Percentiles rank a stretch among this genome's conserved stretches.
phyloP scores from a whole-genome alignment of 2,113 vertebrate species.

The Emydura subglobosa region DNA sequence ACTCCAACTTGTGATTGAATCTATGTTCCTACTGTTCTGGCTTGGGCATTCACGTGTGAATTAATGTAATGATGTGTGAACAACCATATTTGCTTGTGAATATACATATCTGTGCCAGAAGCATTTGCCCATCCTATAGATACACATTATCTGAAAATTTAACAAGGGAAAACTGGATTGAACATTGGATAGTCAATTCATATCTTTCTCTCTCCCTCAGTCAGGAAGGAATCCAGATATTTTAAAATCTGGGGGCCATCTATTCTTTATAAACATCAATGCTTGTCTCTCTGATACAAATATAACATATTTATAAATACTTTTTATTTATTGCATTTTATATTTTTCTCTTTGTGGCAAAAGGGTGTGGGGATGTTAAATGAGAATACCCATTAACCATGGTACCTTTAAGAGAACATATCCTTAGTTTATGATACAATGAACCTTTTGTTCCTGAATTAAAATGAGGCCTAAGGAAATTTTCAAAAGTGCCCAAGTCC shows the following conservation, averaged over 20 bases:
- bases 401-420: background rate
- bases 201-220: background rate
- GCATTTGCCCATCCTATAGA: background rate
- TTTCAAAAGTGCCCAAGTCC: background rate
- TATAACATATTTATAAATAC: background rate
- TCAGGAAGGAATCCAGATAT: background rate
- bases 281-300: background rate
- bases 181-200: background rate
- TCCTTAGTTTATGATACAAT: background rate
- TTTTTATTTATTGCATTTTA: background rate
- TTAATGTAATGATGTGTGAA: slow-evolving; percentile 7
- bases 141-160: background rate
- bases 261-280: background rate
- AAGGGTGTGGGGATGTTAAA: background rate
- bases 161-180: background rate
- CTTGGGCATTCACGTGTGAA: slow-evolving; percentile 17
- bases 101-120: slow-evolving; percentile 27
- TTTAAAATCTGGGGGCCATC: background rate
- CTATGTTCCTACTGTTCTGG: slow-evolving; percentile 6
- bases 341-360: background rate
- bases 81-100: background rate
- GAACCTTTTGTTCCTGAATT: background rate
- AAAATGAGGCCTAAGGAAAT: background rate
- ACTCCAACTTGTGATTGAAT: background rate
- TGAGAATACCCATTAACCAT: background rate